Evolutionary conservation across 2,888 invertebrate species (phyloP), one percentile per base, ranked within the genome.

Genomic region (Sycophila texana): DNA sequence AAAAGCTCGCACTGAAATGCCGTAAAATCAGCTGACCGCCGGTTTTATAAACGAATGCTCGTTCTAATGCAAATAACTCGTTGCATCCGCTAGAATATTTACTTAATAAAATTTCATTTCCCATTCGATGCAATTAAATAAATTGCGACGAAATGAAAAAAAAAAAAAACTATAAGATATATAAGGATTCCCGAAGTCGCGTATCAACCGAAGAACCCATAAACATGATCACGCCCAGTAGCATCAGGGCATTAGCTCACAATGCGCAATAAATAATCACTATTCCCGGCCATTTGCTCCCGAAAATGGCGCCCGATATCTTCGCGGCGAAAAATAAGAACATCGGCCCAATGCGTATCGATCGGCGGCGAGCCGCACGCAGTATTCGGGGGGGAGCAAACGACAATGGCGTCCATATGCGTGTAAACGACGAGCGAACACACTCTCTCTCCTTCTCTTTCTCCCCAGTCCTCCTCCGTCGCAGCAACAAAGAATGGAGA

Each of bases 251-350:
- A 68, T 70, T 55, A 20, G 3, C 30, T 22, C 55, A 51, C 39
- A 57, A 74, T 60, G 12, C 4, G 20, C 57, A 57, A 70, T 70
- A 70, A 76, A 76, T 68, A 76, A 76, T 70, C 30, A 61, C 39
- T 10, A 63, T 76, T 68, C 22, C 53, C 39, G 39, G 39, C 13
- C 68, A 60, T 58, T 22, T 51, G 49, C n/a, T n/a, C 14, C 18
- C 16, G 51, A 67, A 65, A 76, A 76, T 47, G 63, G 53, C 67
- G 75, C 60, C 60, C 39, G n/a, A 22, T 60, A n/a, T 55, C 39
- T 39, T 10, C 10, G 7, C 47, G 61, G 53, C 53, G 49, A 55
- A 49, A 70, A 76, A 70, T 70, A 76, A 63, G 63, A 18, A 47
- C 18, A 63, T 18, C 10, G 39, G 39, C 10, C 39, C 39, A 39